phyloP scores from a whole-genome alignment of 2,888 invertebrate species.

The Dasypolia templi region DNA sequence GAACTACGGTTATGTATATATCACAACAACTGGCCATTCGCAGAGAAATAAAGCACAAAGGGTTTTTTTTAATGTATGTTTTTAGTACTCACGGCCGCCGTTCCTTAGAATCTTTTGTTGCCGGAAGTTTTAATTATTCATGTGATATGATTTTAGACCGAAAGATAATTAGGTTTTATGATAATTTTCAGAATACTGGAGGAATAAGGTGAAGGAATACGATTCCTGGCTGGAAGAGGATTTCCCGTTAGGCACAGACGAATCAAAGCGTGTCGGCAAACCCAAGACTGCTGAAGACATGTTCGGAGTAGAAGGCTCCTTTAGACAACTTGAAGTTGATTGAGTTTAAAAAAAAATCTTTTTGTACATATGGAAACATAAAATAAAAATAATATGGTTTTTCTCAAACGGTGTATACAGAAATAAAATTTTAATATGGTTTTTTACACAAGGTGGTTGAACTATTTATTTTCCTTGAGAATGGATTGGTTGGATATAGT shows the following conservation, averaged over 20 bases:
- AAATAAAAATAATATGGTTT: conserved; percentile 30
- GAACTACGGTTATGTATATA: no score
- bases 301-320: conserved; percentile 90
- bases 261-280: conserved; percentile 89
- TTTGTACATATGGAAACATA: conserved; percentile 15
- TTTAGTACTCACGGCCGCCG: background rate
- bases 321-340: conserved; percentile 87
- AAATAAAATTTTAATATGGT: conserved; percentile 28
- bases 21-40: background rate
- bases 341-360: conserved; percentile 65
- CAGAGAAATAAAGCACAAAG: background rate
- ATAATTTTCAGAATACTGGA: conserved; percentile 78
- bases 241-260: conserved; percentile 86
- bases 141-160: background rate
- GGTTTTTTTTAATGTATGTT: background rate
- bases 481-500: background rate
- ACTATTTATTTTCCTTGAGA: background rate
- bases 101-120: background rate
- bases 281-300: conserved; percentile 88
- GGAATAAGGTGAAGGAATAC: conserved; percentile 85
- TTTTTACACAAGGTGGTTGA: background rate
- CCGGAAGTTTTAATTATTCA: background rate
- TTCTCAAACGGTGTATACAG: background rate
- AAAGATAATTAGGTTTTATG: background rate
- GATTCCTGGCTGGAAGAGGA: conserved; percentile 89